These are phyloP conservation scores for Rhopalosiphum nymphaeae DNA, from an alignment of 2,888 invertebrate genomes.

Conservation along the genomic window DNA sequence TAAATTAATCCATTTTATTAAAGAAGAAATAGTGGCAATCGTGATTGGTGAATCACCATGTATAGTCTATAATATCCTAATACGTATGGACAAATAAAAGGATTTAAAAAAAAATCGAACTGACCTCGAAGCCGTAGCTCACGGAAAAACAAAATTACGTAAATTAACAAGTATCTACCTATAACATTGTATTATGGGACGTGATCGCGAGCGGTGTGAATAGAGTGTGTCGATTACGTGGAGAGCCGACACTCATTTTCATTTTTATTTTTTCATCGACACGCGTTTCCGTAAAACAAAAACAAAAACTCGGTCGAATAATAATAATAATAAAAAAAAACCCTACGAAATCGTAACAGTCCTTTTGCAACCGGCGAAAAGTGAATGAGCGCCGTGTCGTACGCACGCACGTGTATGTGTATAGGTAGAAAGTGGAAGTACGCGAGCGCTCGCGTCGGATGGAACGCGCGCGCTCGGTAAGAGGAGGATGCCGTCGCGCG, in stretches of 20 bases:
- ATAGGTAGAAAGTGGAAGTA: constrained; percentile 59
- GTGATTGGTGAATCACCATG: background rate
- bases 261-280: background rate
- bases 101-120: background rate
- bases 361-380: background rate
- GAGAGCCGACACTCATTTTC: background rate
- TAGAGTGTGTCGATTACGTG: background rate
- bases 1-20: background rate
- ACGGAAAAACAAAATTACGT: background rate
- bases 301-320: background rate
- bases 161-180: background rate
- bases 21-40: background rate
- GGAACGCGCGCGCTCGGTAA: background rate
- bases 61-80: background rate
- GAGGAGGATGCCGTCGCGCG: constrained; percentile 26
- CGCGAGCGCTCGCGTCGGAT: constrained; percentile 41
- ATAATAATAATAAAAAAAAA: background rate
- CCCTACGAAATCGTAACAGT: background rate
- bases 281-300: background rate
- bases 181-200: background rate
- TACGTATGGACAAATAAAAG: background rate
- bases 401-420: background rate
- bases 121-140: background rate
- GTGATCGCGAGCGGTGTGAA: background rate
- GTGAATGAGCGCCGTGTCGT: constrained; percentile 10